phyloP scores from a whole-genome alignment of 2,888 invertebrate species.

The Parelbella ahira region DNA sequence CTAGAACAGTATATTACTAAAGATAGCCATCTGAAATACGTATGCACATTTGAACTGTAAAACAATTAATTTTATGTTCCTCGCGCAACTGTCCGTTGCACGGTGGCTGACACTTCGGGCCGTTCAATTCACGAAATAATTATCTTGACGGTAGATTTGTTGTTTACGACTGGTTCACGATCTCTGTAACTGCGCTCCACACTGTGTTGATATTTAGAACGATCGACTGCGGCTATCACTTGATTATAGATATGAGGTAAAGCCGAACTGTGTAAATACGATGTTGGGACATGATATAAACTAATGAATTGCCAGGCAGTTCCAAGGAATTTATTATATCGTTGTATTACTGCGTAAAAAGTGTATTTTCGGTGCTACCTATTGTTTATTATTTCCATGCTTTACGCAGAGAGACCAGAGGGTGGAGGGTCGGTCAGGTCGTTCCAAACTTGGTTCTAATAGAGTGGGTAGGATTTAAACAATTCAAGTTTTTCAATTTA shows the following conservation, averaged over 20 bases:
- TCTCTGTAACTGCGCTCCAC: conserved; percentile 23
- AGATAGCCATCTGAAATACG: conserved; percentile 2
- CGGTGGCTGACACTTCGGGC: conserved; percentile 13
- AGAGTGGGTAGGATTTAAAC: too few species aligned
- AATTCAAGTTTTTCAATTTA: too few species aligned
- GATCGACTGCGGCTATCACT: conserved; percentile 31
- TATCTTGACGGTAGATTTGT: conserved; percentile 21
- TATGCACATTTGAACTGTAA: conserved; percentile 4
- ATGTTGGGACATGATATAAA: too few species aligned
- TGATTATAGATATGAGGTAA: conserved; percentile 10
- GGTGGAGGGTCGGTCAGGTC: too few species aligned
- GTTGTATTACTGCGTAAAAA: too few species aligned
- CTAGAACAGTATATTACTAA: neutral
- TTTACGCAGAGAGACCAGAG: too few species aligned
- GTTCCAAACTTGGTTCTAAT: too few species aligned
- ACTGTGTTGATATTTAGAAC: conserved; percentile 33
- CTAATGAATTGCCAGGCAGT: too few species aligned
- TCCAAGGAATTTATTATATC: too few species aligned
- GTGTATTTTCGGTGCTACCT: too few species aligned
- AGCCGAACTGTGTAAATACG: neutral
- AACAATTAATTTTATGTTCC: conserved; percentile 15
- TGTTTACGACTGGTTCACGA: conserved; percentile 24
- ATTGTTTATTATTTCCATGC: too few species aligned
- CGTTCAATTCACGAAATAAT: conserved; percentile 22
- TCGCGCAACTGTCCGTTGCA: neutral